These are phyloP conservation scores for Phenganax marumi DNA, from an alignment of 92 coral and sea anemone genomes.

Conservation along the genomic window DNA sequence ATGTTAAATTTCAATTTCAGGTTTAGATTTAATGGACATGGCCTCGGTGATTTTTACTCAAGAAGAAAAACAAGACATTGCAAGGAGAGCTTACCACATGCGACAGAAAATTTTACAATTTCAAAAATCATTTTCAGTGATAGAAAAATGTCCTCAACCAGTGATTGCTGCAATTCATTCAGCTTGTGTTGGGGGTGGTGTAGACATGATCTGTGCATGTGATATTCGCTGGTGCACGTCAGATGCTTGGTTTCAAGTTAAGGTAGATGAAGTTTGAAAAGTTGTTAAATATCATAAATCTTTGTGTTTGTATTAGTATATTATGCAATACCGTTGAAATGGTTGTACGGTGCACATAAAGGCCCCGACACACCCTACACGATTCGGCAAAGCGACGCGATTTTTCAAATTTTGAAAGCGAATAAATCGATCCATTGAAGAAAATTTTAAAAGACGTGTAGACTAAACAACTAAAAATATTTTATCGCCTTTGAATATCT, in stretches of 20 bases:
- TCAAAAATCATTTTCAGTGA: constrained; percentile 78
- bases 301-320: too few species aligned
- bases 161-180: constrained; percentile 96
- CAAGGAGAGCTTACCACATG: constrained; percentile 68
- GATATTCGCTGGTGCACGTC: constrained; percentile 84
- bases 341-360: too few species aligned
- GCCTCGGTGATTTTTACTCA: constrained; percentile 64
- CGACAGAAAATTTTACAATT: constrained; percentile 56
- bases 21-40: constrained; percentile 78
- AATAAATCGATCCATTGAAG: too few species aligned
- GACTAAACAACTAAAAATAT: too few species aligned
- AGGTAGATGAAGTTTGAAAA: constrained; percentile 52
- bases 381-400: too few species aligned
- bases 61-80: constrained; percentile 55
- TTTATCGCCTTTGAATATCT: too few species aligned
- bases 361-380: too few species aligned
- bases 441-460: too few species aligned
- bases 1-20: constrained; percentile 39
- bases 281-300: too few species aligned
- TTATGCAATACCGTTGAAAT: too few species aligned
- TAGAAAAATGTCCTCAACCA: constrained; percentile 93
- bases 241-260: constrained; percentile 99
- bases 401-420: too few species aligned
- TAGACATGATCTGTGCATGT: constrained; percentile 87
- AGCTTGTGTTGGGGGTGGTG: constrained; percentile 96